phyloP scores from a whole-genome alignment of 1,140 invertebrate genomes.

The Ips nitidus region DNA sequence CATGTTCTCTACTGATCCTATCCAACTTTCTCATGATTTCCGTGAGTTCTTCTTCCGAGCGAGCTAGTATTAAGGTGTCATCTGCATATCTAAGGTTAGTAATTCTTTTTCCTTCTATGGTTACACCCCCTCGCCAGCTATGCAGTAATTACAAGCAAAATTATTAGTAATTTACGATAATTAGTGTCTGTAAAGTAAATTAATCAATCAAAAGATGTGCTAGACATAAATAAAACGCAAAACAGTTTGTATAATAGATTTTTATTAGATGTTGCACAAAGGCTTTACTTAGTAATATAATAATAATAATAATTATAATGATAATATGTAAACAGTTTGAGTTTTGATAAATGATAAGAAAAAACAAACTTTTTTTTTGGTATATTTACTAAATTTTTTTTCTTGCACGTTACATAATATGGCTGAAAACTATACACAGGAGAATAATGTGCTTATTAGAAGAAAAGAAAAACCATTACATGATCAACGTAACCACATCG shows the following conservation, averaged over 20 bases:
- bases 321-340: slow-evolving; percentile 46
- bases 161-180: too few relatives aligned
- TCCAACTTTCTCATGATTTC: too few relatives aligned
- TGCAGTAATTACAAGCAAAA: too few relatives aligned
- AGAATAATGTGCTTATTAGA: slow-evolving; percentile 32
- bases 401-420: slow-evolving; percentile 32
- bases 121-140: too few relatives aligned
- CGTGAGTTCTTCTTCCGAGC: too few relatives aligned
- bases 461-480: slow-evolving; percentile 20
- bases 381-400: slow-evolving; percentile 34
- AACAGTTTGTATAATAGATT: slow-evolving; percentile 41
- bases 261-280: slow-evolving; percentile 45
- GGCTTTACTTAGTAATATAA: slow-evolving; percentile 43
- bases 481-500: slow-evolving; percentile 36
- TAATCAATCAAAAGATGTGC: too few relatives aligned
- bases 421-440: slow-evolving; percentile 33
- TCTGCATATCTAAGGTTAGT: too few relatives aligned
- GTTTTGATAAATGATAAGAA: slow-evolving; percentile 43
- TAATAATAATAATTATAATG: slow-evolving; percentile 32
- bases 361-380: slow-evolving; percentile 38
- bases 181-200: too few relatives aligned
- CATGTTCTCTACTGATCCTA: too few relatives aligned
- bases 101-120: too few relatives aligned
- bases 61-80: too few relatives aligned
- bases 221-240: background rate